A percentile compares a stretch with the other conserved stretches of the same genome.
Conservation (phyloP, 2,888 invertebrate genomes). For the Xylota sylvarum region DNA sequence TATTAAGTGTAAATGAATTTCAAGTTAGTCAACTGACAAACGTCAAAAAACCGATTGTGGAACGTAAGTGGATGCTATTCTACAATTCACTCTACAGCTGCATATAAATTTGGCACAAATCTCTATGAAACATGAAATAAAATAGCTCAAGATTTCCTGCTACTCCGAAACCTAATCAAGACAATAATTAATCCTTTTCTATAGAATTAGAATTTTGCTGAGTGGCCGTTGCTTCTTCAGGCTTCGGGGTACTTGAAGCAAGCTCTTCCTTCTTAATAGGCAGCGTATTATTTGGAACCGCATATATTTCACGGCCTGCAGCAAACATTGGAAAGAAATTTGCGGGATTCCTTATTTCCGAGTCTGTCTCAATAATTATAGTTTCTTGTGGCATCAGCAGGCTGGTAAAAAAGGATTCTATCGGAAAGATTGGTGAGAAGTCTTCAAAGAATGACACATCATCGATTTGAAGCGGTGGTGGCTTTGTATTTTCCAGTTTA, state of each 20-base stretch:
- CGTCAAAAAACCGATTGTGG: not conserved
- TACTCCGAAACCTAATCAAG: not conserved
- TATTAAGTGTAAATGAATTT: conserved; percentile 8
- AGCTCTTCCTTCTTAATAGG: not conserved
- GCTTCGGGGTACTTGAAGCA: not conserved
- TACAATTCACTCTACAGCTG: not conserved
- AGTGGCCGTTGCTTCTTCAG: not conserved
- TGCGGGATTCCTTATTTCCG: not conserved
- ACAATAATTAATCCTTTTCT: too few species aligned
- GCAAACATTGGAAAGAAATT: not conserved
- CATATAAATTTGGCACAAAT: not conserved
- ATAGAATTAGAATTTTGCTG: not conserved
- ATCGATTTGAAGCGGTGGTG: not conserved
- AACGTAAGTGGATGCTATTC: conserved; percentile 1
- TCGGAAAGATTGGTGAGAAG: conserved; percentile 19
- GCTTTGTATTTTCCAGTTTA: not conserved
- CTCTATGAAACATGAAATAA: not conserved
- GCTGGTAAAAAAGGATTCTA: conserved; percentile 15
- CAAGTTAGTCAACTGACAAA: not conserved
- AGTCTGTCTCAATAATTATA: conserved; percentile 22
- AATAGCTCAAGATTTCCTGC: not conserved
- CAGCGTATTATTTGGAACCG: not conserved
- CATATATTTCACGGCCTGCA: not conserved
- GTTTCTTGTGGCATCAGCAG: conserved; percentile 26
- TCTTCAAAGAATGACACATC: conserved; percentile 31